These are phyloP conservation scores for Agrypnia vestita DNA, from an alignment of 1,140 invertebrate genomes.

Conservation along the genomic window DNA sequence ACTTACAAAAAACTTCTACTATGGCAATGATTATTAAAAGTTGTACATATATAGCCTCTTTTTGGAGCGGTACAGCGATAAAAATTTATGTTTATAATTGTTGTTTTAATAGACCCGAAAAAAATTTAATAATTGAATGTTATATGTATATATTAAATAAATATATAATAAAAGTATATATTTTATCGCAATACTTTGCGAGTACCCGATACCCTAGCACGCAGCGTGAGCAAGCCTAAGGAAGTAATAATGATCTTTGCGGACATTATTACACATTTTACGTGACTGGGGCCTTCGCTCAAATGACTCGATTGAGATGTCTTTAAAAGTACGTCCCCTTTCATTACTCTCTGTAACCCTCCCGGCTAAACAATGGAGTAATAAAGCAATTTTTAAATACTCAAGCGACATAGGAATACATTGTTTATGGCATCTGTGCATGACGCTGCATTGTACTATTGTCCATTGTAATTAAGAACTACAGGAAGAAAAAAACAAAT, in stretches of 20 bases:
- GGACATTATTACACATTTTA: slow-evolving; percentile 19
- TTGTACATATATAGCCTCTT: too few species aligned
- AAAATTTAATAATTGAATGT: too few species aligned
- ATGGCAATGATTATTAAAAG: neutral
- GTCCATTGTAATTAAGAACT: neutral
- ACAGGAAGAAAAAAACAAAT: too few species aligned
- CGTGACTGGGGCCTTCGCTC: neutral
- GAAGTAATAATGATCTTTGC: slow-evolving; percentile 21
- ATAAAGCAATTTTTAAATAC: neutral
- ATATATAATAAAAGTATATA: too few species aligned
- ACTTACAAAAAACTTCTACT: neutral
- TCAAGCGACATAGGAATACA: neutral
- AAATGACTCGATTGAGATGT: slow-evolving; percentile 17
- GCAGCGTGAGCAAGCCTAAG: slow-evolving; percentile 13
- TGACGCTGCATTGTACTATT: neutral
- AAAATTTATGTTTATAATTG: too few species aligned
- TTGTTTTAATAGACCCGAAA: too few species aligned
- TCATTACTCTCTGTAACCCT: neutral
- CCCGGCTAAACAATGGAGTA: neutral
- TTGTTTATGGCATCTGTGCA: neutral
- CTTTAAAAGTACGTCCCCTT: neutral
- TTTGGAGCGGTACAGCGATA: too few species aligned
- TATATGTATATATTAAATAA: too few species aligned
- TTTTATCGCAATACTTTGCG: too few species aligned
- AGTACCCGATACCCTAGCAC: too few species aligned